Evolutionary conservation across 2,797 vertebrate genomes (phyloP).

Genomic region (Streptopelia turtur): DNA sequence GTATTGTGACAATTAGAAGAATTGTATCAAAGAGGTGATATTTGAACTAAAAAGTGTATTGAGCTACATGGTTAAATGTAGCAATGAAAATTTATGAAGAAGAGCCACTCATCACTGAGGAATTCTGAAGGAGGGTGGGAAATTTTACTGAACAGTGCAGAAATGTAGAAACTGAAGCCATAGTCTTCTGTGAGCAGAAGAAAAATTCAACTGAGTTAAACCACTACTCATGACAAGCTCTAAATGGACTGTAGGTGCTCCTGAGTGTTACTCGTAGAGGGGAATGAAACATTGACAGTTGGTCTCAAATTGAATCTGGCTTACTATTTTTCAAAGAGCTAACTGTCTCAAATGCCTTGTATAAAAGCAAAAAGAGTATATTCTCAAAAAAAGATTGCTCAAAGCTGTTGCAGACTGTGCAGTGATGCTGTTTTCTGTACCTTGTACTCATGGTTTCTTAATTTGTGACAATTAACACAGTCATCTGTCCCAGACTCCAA

Average conservation of each 20-base stretch:
- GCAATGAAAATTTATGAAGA: not conserved
- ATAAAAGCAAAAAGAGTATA: not conserved
- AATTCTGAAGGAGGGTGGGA: not conserved
- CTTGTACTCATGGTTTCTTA: not conserved
- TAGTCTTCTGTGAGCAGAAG: not conserved
- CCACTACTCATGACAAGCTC: not conserved
- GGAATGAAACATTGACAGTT: not conserved
- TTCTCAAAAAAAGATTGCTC: not conserved
- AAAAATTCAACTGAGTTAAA: not conserved
- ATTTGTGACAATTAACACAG: not conserved
- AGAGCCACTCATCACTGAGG: not conserved
- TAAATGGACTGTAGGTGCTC: not conserved
- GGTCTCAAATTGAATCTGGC: constrained; percentile 5
- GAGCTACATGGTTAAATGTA: not conserved
- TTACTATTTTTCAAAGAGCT: constrained; percentile 11
- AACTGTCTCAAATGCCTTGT: not conserved
- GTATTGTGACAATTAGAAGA: not conserved
- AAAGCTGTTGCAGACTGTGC: not conserved
- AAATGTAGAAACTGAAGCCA: not conserved
- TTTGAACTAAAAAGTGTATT: not conserved
- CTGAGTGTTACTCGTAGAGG: not conserved
- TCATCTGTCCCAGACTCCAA: not conserved
- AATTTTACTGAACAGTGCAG: not conserved
- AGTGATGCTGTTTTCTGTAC: not conserved
- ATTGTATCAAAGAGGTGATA: not conserved